A percentile compares a stretch with the other conserved stretches of the same genome.
Evolutionary conservation across 1,140 invertebrate genomes (phyloP).

Genomic region (Leptinotarsa undecemlineata): DNA sequence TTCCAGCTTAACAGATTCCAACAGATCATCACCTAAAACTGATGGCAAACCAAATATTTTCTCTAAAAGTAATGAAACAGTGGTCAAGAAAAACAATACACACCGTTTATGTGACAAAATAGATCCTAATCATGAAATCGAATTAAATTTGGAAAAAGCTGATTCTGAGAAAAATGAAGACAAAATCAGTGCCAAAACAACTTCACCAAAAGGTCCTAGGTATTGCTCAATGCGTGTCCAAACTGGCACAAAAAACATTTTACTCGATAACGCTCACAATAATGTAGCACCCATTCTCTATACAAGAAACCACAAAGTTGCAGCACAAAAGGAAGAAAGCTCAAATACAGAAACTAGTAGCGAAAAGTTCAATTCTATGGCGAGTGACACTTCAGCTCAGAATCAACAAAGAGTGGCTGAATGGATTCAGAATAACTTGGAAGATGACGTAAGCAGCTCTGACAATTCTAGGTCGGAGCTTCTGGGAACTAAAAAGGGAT

Average conservation of each 20-base stretch:
- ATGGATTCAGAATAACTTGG: constrained; percentile 49
- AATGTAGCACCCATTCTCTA: constrained; percentile 70
- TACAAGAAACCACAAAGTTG: constrained; percentile 50
- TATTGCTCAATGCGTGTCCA: constrained; percentile 74
- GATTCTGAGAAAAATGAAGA: constrained; percentile 46
- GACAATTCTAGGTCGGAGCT: constrained; percentile 45
- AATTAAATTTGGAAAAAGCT: constrained; percentile 40
- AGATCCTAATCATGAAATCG: constrained; percentile 41
- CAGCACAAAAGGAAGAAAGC: constrained; percentile 14
- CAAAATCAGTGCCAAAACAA: constrained; percentile 46
- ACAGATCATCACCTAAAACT: constrained; percentile 16
- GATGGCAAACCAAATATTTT: neutral
- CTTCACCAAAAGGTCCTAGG: constrained; percentile 60
- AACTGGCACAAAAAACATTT: constrained; percentile 74
- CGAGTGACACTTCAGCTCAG: constrained; percentile 43
- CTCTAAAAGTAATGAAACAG: neutral
- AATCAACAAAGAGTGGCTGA: constrained; percentile 49
- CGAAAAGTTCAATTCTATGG: constrained; percentile 35
- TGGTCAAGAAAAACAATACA: neutral
- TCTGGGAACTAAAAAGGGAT: constrained; percentile 27
- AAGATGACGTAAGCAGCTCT: constrained; percentile 38
- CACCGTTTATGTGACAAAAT: constrained; percentile 59
- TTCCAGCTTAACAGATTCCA: constrained; percentile 30
- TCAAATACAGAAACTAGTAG: constrained; percentile 36
- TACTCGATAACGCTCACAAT: constrained; percentile 74